Percentiles rank a stretch among this genome's conserved stretches.
phyloP scores from a whole-genome alignment of 2,888 invertebrate genomes.

The Calameuta filiformis region DNA sequence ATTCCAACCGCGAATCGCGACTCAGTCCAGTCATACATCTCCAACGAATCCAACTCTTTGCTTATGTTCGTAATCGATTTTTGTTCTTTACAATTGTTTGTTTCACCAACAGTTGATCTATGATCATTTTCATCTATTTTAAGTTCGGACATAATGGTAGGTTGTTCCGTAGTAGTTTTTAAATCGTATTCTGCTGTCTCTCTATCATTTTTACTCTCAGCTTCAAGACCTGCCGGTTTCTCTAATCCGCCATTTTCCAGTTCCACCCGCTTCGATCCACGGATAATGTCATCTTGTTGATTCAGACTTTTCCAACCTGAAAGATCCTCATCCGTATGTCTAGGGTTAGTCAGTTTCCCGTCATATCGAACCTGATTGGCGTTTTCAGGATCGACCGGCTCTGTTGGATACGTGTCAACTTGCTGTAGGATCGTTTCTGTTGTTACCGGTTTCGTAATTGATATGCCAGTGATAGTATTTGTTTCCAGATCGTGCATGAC shows the following conservation, averaged over 20 bases:
- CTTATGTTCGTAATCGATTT: neutral
- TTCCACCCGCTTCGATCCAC: neutral
- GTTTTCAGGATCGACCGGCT: neutral
- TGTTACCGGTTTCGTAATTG: neutral
- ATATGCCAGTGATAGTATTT: neutral
- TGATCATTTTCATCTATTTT: neutral
- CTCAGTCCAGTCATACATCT: neutral
- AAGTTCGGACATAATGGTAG: neutral
- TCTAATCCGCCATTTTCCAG: neutral
- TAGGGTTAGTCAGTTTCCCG: neutral
- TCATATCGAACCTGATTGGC: neutral
- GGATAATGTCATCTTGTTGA: neutral
- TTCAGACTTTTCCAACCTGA: neutral
- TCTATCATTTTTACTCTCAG: neutral
- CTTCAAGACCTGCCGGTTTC: neutral
- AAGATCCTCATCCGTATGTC: neutral
- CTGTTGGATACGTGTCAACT: neutral
- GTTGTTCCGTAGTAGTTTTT: neutral
- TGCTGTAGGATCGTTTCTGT: neutral
- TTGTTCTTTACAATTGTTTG: neutral
- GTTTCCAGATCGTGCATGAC: neutral
- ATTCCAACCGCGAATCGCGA: neutral
- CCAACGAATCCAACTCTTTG: neutral
- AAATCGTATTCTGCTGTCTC: neutral
- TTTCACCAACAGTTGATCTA: neutral